Conservation (phyloP, 2,113 vertebrate genomes). For the Strix uralensis region DNA sequence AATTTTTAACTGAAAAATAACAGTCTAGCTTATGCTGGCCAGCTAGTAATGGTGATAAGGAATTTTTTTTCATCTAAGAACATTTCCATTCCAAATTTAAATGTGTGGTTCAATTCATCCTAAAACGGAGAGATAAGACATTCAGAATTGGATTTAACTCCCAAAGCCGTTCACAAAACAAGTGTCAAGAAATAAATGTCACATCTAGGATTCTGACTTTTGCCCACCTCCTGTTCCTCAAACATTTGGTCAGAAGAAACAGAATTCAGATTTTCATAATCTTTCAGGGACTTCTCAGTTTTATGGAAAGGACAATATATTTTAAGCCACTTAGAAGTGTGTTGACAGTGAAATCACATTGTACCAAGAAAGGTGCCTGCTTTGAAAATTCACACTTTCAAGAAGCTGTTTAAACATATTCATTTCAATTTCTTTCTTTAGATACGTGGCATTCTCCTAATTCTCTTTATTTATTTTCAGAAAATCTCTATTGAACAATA, state of each 20-base stretch:
- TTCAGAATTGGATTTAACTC: not conserved
- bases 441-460: not conserved
- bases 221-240: conserved; percentile 1
- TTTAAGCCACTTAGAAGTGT: conserved; percentile 9
- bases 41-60: not conserved
- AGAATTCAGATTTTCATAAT: conserved; percentile 20
- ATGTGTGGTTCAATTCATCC: not conserved
- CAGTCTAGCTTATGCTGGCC: not conserved
- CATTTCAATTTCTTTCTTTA: not conserved
- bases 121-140: not conserved
- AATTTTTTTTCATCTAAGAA: not conserved
- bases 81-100: not conserved
- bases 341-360: conserved; percentile 14
- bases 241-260: conserved; percentile 34
- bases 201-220: conserved; percentile 4
- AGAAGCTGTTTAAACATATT: not conserved
- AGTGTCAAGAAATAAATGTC: conserved; percentile 5
- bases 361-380: not conserved
- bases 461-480: not conserved
- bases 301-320: conserved; percentile 20
- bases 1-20: not conserved
- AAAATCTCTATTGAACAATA: not conserved
- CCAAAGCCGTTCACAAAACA: not conserved
- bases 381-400: conserved; percentile 19
- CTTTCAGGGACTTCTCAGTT: not conserved